A percentile compares a stretch with the other conserved stretches of the same genome.
Evolutionary conservation across 1,140 invertebrate species (phyloP).

Genomic region (Marisa cornuarietis): DNA sequence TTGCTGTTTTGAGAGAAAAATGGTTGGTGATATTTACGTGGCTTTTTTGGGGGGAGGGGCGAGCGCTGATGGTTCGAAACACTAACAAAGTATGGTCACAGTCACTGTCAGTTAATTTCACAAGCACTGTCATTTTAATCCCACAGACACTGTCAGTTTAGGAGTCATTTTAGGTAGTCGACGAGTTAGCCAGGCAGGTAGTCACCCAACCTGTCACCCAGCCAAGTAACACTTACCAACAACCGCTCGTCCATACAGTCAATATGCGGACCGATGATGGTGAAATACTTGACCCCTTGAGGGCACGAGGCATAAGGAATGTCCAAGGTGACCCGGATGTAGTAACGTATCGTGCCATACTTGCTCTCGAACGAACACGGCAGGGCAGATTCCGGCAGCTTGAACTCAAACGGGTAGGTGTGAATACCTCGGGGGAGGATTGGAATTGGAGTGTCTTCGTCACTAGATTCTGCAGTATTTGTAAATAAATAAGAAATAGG

Average conservation of each 20-base stretch:
- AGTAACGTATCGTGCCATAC: conserved; percentile 81
- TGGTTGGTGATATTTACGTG: too few relatives aligned
- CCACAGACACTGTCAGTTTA: too few relatives aligned
- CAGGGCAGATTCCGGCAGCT: conserved; percentile 79
- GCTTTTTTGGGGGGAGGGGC: too few relatives aligned
- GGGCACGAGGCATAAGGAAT: conserved; percentile 86
- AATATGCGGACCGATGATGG: conserved; percentile 84
- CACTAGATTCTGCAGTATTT: conserved; percentile 70
- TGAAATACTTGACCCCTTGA: conserved; percentile 87
- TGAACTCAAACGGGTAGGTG: conserved; percentile 81
- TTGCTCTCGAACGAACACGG: conserved; percentile 86
- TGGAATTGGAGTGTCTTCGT: conserved; percentile 75
- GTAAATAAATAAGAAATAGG: too few relatives aligned
- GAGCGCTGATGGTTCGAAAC: too few relatives aligned
- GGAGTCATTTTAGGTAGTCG: too few relatives aligned
- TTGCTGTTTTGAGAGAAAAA: too few relatives aligned
- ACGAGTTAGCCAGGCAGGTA: too few relatives aligned
- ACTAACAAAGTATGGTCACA: too few relatives aligned
- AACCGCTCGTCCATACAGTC: conserved; percentile 89
- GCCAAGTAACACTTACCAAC: conserved; percentile 69
- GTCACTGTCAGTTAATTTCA: too few relatives aligned
- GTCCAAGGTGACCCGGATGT: conserved; percentile 82
- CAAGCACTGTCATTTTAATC: too few relatives aligned
- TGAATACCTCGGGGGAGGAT: conserved; percentile 81
- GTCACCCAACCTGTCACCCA: too few relatives aligned